Conservation (phyloP, 2,113 vertebrate species). For the human region GRCh38 chr11:1683001-1683500, state of each 20-base stretch:
- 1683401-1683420: accelerated
- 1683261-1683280: too few species aligned
- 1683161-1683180: background rate
- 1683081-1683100: background rate
- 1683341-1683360: accelerated
- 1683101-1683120: too few species aligned
- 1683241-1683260: too few species aligned
- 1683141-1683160: background rate
- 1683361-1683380: accelerated
- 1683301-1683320: background rate
- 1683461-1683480: accelerated
- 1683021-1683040: background rate
- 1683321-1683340: background rate
- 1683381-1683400: background rate
- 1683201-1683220: background rate
- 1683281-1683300: too few species aligned
- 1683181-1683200: background rate
- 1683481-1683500: background rate
- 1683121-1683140: too few species aligned
- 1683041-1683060: background rate
- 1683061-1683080: background rate
- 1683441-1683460: background rate
- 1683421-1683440: background rate
- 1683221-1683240: too few species aligned
- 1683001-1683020: background rate